These are phyloP conservation scores for Thalassophryne amazonica DNA, from an alignment of 2,797 vertebrate species.

Conservation along the genomic window DNA sequence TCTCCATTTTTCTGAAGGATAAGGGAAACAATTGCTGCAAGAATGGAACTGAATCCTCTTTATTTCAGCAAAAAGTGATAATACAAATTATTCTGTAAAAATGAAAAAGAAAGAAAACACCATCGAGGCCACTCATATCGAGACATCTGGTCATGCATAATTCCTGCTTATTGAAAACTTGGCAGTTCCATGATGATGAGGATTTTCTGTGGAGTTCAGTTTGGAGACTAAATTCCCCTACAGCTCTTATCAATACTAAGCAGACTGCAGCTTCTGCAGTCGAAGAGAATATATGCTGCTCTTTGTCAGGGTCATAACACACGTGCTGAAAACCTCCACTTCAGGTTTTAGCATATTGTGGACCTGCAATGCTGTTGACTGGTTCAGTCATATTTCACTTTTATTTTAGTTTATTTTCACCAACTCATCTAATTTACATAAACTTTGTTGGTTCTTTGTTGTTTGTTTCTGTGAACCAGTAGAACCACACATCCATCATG, in stretches of 20 bases:
- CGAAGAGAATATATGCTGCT: slow-evolving; percentile 14
- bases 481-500: too few relatives aligned
- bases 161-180: slow-evolving; percentile 73
- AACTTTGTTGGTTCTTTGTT: too few relatives aligned
- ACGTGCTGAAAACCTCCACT: slow-evolving; percentile 10
- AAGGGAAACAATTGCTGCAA: slow-evolving; percentile 36
- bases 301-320: slow-evolving; percentile 28
- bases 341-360: neutral
- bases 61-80: slow-evolving; percentile 38
- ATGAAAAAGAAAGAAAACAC: slow-evolving; percentile 8
- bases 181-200: slow-evolving; percentile 61
- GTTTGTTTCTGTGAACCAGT: too few relatives aligned
- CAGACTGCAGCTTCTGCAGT: slow-evolving; percentile 18
- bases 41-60: slow-evolving; percentile 17
- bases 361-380: too few relatives aligned
- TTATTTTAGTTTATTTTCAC: too few relatives aligned
- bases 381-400: too few relatives aligned
- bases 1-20: slow-evolving; percentile 38
- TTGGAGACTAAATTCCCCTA: slow-evolving; percentile 55
- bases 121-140: slow-evolving; percentile 51
- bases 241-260: slow-evolving; percentile 69
- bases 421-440: too few relatives aligned
- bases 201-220: slow-evolving; percentile 63
- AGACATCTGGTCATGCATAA: slow-evolving; percentile 77
- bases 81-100: slow-evolving; percentile 29